These are phyloP conservation scores for Mandrillus leucophaeus DNA, from an alignment of 2,113 vertebrate genomes.

Conservation along the genomic window DNA sequence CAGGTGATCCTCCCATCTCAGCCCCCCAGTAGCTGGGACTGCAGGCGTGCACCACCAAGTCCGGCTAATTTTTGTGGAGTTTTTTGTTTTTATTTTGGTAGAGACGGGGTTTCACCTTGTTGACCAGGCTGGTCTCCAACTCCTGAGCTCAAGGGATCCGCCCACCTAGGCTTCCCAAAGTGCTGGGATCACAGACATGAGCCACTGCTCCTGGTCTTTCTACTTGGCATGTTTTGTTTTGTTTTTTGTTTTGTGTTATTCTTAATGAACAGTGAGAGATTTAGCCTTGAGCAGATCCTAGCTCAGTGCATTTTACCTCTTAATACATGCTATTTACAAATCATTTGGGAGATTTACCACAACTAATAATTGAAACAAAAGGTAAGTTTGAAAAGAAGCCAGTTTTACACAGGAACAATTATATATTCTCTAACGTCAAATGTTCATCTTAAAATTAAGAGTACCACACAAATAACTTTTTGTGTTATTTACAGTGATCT, in stretches of 20 bases:
- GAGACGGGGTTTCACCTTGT: no score
- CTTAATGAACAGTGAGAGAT: not conserved
- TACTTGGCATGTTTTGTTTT: not conserved
- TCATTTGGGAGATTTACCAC: not conserved
- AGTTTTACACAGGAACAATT: not conserved
- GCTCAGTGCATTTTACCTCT: not conserved
- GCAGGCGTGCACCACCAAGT: no score
- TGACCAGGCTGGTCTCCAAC: no score
- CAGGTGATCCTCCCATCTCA: no score
- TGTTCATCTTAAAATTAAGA: conserved; percentile 30
- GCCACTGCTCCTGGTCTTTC: not conserved
- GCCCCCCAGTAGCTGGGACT: no score
- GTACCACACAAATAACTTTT: not conserved
- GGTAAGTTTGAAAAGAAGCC: not conserved
- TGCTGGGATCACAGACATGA: no score
- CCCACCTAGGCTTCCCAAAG: no score
- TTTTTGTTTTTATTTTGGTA: no score
- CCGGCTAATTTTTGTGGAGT: no score
- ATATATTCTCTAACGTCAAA: not conserved
- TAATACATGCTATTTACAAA: not conserved
- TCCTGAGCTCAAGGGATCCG: no score
- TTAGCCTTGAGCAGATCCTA: not conserved
- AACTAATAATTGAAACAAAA: not conserved
- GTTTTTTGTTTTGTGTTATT: not conserved
- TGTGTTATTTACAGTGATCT: not conserved